Evolutionary conservation across 2,888 invertebrate species (phyloP).

Genomic region (Eudasyphora cyanicolor): DNA sequence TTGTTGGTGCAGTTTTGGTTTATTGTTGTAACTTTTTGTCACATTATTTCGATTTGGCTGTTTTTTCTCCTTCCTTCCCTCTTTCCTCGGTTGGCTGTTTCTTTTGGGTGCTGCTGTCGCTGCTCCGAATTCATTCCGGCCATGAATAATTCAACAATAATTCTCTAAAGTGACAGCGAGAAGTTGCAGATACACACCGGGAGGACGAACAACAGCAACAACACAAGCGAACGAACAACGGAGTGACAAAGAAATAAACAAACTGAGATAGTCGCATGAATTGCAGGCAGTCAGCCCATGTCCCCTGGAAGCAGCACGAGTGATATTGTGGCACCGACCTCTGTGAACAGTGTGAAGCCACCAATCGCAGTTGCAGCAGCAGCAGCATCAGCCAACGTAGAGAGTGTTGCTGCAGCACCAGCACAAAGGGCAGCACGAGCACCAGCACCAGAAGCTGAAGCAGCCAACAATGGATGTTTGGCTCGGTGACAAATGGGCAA

Average conservation of each 20-base stretch:
- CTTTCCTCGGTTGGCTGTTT: not conserved
- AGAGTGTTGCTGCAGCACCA: not conserved
- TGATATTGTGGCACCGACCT: not conserved
- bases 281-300: not conserved
- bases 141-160: conserved; percentile 56
- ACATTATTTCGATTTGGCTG: conserved; percentile 26
- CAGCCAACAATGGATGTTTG: conserved; percentile 6
- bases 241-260: not conserved
- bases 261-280: not conserved
- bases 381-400: not conserved
- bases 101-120: not conserved
- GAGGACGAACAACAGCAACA: conserved; percentile 29
- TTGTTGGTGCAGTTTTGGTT: not conserved
- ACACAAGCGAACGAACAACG: not conserved
- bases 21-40: conserved; percentile 6
- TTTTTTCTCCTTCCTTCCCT: not conserved
- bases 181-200: conserved; percentile 38
- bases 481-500: conserved; percentile 31
- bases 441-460: not conserved
- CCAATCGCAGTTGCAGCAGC: not conserved
- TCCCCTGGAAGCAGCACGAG: not conserved
- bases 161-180: conserved; percentile 47
- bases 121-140: conserved; percentile 33
- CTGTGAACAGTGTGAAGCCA: not conserved
- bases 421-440: not conserved